Evolutionary conservation across 2,797 vertebrate genomes (phyloP).

Genomic region (Podargus strigoides): DNA sequence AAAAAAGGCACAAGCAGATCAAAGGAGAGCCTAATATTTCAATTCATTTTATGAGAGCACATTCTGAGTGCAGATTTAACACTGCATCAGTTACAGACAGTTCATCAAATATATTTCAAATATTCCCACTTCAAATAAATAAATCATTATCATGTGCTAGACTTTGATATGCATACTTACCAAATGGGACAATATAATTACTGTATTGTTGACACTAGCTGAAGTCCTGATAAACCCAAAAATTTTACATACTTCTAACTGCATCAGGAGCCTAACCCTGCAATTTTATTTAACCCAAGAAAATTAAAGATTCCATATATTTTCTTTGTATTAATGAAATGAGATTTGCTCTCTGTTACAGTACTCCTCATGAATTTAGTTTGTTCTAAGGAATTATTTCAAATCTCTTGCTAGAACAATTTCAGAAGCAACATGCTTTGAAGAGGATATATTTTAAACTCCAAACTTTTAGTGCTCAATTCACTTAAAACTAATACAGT

Average conservation of each 20-base stretch:
- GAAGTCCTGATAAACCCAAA: not conserved
- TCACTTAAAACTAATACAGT: not conserved
- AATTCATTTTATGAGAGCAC: not conserved
- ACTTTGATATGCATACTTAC: not conserved
- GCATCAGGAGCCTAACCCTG: not conserved
- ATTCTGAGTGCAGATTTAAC: not conserved
- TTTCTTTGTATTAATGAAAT: not conserved
- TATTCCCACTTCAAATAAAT: not conserved
- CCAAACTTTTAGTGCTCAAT: not conserved
- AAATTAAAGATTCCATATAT: not conserved
- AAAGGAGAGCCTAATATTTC: not conserved
- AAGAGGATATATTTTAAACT: not conserved
- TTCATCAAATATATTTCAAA: not conserved
- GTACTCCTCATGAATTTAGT: not conserved
- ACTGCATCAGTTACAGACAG: not conserved
- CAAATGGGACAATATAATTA: not conserved
- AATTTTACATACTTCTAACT: not conserved
- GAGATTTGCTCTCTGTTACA: not conserved
- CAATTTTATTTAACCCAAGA: not conserved
- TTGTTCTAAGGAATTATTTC: not conserved
- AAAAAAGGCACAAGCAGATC: not conserved
- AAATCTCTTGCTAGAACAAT: not conserved
- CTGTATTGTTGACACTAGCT: accelerated
- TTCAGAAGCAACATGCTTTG: not conserved
- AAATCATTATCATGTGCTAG: not conserved